Conservation (phyloP, 2,888 invertebrate genomes). For the Zaprionus lineosus region DNA sequence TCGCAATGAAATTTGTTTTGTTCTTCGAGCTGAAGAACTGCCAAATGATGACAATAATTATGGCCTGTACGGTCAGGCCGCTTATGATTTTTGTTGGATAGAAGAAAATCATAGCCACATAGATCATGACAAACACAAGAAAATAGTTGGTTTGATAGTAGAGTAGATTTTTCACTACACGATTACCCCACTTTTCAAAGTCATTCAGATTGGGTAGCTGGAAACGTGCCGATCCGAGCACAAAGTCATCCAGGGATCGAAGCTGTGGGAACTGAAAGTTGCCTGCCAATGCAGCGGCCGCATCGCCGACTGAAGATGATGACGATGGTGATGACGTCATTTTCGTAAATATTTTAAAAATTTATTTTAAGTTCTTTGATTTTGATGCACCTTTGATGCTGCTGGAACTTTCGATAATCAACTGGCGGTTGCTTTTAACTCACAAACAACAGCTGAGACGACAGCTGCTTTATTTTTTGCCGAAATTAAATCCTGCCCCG, state of each 20-base stretch:
- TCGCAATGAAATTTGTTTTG: conserved; percentile 62
- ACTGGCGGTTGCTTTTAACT: conserved; percentile 36
- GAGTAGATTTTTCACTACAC: conserved; percentile 89
- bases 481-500: conserved; percentile 41
- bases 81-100: conserved; percentile 87
- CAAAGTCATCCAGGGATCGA: conserved; percentile 89
- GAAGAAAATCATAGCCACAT: conserved; percentile 86
- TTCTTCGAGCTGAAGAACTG: conserved; percentile 71
- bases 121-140: conserved; percentile 86
- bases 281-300: conserved; percentile 63
- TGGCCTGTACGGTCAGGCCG: conserved; percentile 84
- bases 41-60: conserved; percentile 82
- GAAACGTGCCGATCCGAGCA: conserved; percentile 90
- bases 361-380: conserved; percentile 3
- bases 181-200: conserved; percentile 91
- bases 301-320: conserved; percentile 62
- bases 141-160: conserved; percentile 96
- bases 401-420: conserved; percentile 47
- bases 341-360: too few relatives aligned
- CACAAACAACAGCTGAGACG: conserved; percentile 63
- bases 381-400: not conserved
- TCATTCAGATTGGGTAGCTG: conserved; percentile 90
- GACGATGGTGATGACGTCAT: conserved; percentile 55
- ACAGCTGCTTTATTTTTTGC: conserved; percentile 54
- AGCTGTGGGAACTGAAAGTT: conserved; percentile 86